Percentiles rank a stretch among this genome's conserved stretches.
These are phyloP conservation scores for Cyclina sinensis DNA, from an alignment of 1,140 invertebrate genomes.

Conservation along the genomic window DNA sequence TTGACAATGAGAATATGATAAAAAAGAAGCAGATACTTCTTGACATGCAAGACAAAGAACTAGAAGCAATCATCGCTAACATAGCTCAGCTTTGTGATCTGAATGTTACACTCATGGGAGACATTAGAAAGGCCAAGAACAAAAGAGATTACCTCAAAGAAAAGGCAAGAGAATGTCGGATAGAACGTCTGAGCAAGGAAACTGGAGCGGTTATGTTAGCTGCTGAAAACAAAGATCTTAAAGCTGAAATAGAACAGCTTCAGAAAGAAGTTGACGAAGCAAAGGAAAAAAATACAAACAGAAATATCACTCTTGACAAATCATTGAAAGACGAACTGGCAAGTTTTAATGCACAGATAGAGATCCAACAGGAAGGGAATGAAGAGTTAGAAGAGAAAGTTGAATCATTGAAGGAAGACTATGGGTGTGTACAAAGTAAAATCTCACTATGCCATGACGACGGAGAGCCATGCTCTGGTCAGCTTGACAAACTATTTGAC, in stretches of 20 bases:
- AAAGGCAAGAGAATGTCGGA: not conserved
- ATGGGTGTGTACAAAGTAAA: not conserved
- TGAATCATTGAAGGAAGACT: not conserved
- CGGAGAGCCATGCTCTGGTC: not conserved
- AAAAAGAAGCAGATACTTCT: not conserved
- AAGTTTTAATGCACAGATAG: not conserved
- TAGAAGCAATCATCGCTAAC: not conserved
- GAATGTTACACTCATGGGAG: not conserved
- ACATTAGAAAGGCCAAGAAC: not conserved
- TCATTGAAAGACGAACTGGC: not conserved
- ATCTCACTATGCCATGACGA: not conserved
- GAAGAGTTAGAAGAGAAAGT: not conserved
- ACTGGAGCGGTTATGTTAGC: not conserved
- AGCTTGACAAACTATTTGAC: too few species aligned
- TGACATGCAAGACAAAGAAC: conserved; percentile 19
- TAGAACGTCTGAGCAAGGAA: not conserved
- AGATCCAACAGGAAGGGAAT: not conserved
- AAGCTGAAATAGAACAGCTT: not conserved
- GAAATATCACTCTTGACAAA: not conserved
- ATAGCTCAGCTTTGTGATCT: conserved; percentile 27
- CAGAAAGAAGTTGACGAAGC: not conserved
- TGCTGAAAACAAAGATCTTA: not conserved
- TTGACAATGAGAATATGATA: not conserved
- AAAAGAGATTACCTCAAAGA: not conserved
- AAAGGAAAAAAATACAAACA: not conserved